Evolutionary conservation across 2,888 invertebrate species (phyloP).

Genomic region (Mesochorus sp.): DNA sequence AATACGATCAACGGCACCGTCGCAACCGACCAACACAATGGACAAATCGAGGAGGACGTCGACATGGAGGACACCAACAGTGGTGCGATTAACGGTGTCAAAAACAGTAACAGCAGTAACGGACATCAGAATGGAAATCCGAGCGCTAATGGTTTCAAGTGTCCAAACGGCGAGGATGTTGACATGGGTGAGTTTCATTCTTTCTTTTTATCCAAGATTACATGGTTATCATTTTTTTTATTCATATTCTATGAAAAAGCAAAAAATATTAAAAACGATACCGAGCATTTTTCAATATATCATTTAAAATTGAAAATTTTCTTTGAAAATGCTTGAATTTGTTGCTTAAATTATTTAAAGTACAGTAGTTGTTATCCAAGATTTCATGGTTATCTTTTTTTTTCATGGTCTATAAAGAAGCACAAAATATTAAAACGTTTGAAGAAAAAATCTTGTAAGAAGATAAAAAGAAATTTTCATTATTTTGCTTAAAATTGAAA

Average conservation of each 20-base stretch:
- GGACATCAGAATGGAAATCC: constrained; percentile 86
- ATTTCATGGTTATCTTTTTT: not conserved
- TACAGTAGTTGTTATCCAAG: constrained; percentile 1
- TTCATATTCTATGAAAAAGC: constrained; percentile 29
- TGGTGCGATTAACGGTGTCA: constrained; percentile 79
- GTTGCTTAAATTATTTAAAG: too few species aligned
- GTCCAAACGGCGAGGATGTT: constrained; percentile 88
- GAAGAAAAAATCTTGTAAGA: too few species aligned
- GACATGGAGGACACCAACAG: constrained; percentile 84
- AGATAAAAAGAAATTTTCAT: too few species aligned
- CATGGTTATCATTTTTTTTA: constrained; percentile 34
- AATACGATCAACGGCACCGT: constrained; percentile 83
- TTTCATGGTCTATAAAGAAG: constrained; percentile 29
- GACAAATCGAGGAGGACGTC: constrained; percentile 82
- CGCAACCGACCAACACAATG: constrained; percentile 80
- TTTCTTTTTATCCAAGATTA: not conserved
- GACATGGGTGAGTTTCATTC: constrained; percentile 87
- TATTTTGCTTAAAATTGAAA: too few species aligned
- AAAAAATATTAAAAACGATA: too few species aligned
- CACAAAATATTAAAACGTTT: too few species aligned
- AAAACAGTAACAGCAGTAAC: constrained; percentile 78
- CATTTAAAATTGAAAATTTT: too few species aligned
- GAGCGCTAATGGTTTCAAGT: constrained; percentile 81
- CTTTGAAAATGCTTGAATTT: too few species aligned
- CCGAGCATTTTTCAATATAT: too few species aligned